Base-by-base conservation (phyloP, 1,140 invertebrate species). In the Papilio glaucus region DNA sequence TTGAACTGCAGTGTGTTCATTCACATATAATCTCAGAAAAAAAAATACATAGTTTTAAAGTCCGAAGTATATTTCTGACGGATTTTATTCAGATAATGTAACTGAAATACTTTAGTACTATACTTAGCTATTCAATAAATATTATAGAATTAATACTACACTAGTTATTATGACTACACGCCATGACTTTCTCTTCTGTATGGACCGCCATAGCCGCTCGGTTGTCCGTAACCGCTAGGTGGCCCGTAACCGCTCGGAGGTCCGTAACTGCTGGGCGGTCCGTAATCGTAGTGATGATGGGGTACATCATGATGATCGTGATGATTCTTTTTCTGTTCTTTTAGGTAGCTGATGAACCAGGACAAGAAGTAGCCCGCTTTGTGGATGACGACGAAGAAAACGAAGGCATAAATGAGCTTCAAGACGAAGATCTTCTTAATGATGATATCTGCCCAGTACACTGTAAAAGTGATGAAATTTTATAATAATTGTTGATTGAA, bases 401-500 rank as follows among this genome's bases (percentile, higher is more conserved):
- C 79, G 68, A 92, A 86, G 0, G 90, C 90, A 74, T 91, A 92
- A 9, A 88, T 76, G 71, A 92, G 60, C 68, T 92, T 92, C 10
- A 92, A 72, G 12, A 92, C 76, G 75, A 92, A 92, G 12, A 92
- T 78, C 67, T 92, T 92, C 80, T 92, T 92, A 0, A 92, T 61
- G 1, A 92, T 74, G n/a, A 92, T 63, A 18, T 92, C 88, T 0
- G 85, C 85, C 72, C 90, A 80, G 76, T 80, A 90, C 6, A 92
- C 90, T 92, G 84, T 3, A 83, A 83, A 45, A 73, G 70, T 24
- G 37, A 33, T 62, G 9, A 10, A 15, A 37, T 8, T 15, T 5
- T 9, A 15, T 38, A 18, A 37, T 37, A 37, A 15, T 7, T 29
- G 7, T 33, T 15, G 9, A 62, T n/a, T 37, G 10, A 42, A n/a